Base-by-base conservation (phyloP, 2,888 invertebrate genomes). In the Pherbina coryleti region DNA sequence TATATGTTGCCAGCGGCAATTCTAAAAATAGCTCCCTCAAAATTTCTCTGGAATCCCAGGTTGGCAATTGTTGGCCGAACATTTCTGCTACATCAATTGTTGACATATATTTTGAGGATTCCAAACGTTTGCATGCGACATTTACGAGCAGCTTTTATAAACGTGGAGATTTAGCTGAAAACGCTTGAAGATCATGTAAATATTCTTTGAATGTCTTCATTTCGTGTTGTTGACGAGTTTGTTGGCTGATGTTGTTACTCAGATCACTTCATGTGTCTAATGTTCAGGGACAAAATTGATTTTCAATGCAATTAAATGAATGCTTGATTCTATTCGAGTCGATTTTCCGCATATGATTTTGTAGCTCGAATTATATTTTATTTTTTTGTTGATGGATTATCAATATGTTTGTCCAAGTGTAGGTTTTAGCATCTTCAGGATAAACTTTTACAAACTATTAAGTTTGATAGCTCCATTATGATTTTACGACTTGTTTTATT, bases 141-240 rank as follows among this genome's bases (percentile, higher is more conserved):
- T 70, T 70, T 70, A 70, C 51, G 55, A 70, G 25, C 28, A 55
- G 55, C 55, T 22, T 55, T 70, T 55, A 70, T 34, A 31, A 31
- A 34, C n/a, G 31, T n/a, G 14, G 34, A 25, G 64, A 17, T n/a
- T 14, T 14, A 70, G 31, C 31, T 31, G 14, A 31, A 64, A 17
- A 31, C 3, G 0, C 2, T 31, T 7, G 17, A 64, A 31, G 34
- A 31, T 31, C 31, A 31, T 31, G 3, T 11, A 34, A 5, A 19
- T 55, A 2, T 55, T 19, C 5, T 19, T 2, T 55, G 7, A 34
- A 31, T 31, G 34, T 19, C 34, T 31, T 34, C 34, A 17, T 19
- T 64, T 22, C 19, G 34, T 19, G 34, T 64, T 64, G 34, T n/a
- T 34, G 31, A n/a, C n/a, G 64, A 34, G n/a, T 28, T n/a, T 31